phyloP scores from a whole-genome alignment of 1,140 invertebrate genomes.

The Protaetia brevitarsis region DNA sequence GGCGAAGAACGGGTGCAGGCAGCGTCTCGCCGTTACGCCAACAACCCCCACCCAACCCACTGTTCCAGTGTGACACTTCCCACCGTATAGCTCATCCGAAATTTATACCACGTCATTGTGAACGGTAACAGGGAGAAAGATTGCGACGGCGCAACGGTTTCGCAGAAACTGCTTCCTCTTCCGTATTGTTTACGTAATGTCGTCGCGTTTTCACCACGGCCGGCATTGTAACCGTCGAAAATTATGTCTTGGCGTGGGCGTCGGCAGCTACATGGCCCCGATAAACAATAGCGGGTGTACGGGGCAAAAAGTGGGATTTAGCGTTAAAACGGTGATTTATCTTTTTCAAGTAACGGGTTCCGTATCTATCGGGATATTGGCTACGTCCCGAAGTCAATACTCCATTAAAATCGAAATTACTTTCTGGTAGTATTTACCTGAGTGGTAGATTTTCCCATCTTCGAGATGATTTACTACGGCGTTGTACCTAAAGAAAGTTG shows the following conservation, averaged over 20 bases:
- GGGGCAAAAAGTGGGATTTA: neutral
- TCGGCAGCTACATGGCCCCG: neutral
- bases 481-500: too few relatives aligned
- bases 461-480: too few relatives aligned
- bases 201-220: neutral
- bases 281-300: constrained; percentile 4
- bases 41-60: neutral
- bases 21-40: neutral
- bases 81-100: constrained; percentile 5
- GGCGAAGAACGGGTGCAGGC: neutral
- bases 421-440: too few relatives aligned
- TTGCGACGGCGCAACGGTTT: neutral
- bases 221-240: neutral
- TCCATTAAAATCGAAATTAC: too few relatives aligned
- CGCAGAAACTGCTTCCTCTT: constrained; percentile 7
- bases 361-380: too few relatives aligned
- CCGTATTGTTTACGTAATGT: constrained; percentile 17
- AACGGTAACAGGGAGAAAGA: constrained; percentile 6
- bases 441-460: too few relatives aligned
- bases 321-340: too few relatives aligned
- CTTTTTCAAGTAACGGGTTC: too few relatives aligned
- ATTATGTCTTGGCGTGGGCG: constrained; percentile 11
- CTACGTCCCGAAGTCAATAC: too few relatives aligned
- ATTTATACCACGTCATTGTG: constrained; percentile 16
- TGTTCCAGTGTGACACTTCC: neutral